Conservation (phyloP, 1,140 invertebrate genomes). For the Leptinotarsa texana region DNA sequence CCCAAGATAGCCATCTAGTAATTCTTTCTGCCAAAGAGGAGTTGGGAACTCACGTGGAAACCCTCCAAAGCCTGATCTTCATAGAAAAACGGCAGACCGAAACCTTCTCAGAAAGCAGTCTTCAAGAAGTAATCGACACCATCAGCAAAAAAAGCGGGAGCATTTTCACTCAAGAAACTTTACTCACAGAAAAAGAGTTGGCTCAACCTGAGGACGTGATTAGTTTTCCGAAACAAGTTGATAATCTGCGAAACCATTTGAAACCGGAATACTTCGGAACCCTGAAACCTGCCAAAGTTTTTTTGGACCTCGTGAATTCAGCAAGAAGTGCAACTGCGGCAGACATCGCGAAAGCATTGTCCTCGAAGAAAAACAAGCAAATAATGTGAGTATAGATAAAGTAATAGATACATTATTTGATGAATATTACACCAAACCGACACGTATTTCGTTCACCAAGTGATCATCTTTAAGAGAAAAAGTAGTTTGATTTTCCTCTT, state of each 20-base stretch:
- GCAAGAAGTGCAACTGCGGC: constrained; percentile 62
- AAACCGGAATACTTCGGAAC: constrained; percentile 64
- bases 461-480: no score
- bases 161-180: constrained; percentile 37
- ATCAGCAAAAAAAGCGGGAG: constrained; percentile 27
- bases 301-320: constrained; percentile 65
- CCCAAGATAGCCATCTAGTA: constrained; percentile 62
- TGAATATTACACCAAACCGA: no score
- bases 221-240: constrained; percentile 58
- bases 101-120: constrained; percentile 29
- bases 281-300: constrained; percentile 65
- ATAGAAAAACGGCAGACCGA: constrained; percentile 36
- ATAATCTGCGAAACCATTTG: constrained; percentile 60
- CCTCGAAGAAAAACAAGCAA: constrained; percentile 59
- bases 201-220: constrained; percentile 26
- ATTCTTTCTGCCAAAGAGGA: constrained; percentile 59
- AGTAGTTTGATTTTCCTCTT: no score
- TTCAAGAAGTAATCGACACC: constrained; percentile 44
- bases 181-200: constrained; percentile 40
- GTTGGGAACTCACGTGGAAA: constrained; percentile 59
- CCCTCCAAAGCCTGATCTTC: constrained; percentile 55
- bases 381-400: constrained; percentile 58
- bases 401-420: no score
- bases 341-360: constrained; percentile 66
- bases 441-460: no score